Conservation (phyloP, 2,113 vertebrate genomes). For the Malurus elegans region DNA sequence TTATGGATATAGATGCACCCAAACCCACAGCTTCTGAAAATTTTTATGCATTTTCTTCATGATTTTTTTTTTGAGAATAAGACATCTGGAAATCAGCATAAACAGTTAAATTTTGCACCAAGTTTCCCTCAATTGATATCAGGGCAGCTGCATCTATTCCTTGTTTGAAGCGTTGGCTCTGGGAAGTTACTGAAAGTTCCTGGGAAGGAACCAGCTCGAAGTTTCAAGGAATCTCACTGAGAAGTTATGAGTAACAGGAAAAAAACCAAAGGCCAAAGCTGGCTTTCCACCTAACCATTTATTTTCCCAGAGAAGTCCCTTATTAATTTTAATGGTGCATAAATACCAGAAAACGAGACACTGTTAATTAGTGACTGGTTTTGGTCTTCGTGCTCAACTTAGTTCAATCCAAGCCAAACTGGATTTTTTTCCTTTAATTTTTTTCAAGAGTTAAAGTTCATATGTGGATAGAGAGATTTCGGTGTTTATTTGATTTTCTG, state of each 20-base stretch:
- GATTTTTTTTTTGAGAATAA: not conserved
- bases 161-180: not conserved
- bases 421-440: not conserved
- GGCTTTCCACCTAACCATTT: slow-evolving; percentile 26
- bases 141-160: not conserved
- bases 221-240: slow-evolving; percentile 33
- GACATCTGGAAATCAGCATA: not conserved
- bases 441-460: not conserved
- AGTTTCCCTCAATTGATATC: not conserved
- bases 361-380: slow-evolving; percentile 40
- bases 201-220: not conserved
- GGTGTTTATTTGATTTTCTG: not conserved
- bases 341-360: slow-evolving; percentile 55
- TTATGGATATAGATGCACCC: too few relatives aligned
- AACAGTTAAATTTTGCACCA: not conserved
- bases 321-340: slow-evolving; percentile 57
- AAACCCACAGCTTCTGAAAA: not conserved
- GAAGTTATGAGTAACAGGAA: not conserved
- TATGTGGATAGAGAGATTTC: not conserved
- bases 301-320: slow-evolving; percentile 49
- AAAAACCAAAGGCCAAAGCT: not conserved
- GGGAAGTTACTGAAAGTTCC: not conserved
- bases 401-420: not conserved
- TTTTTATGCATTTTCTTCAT: not conserved
- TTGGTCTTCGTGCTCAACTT: not conserved